Percentiles rank a stretch among this genome's conserved stretches.
phyloP scores from a whole-genome alignment of 2,797 vertebrate genomes.

The Notolepis coatsorum region DNA sequence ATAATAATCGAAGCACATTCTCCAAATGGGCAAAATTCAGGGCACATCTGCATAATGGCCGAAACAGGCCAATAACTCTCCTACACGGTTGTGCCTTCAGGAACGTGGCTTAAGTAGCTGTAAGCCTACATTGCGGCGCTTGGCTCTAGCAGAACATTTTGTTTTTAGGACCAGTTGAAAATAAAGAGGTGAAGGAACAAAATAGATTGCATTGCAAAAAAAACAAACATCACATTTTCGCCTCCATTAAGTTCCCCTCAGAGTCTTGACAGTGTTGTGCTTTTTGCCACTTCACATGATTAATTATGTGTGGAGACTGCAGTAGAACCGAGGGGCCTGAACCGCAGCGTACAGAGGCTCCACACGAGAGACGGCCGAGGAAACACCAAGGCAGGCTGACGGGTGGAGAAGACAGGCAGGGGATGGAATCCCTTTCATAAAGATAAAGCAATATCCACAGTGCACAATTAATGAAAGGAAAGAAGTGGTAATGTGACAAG shows the following conservation, averaged over 20 bases:
- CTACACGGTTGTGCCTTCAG: conserved; percentile 1
- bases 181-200: conserved; percentile 36
- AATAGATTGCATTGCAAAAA: conserved; percentile 70
- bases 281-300: conserved; percentile 77
- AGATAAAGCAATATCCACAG: conserved; percentile 40
- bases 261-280: conserved; percentile 68
- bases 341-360: conserved; percentile 54
- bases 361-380: conserved; percentile 39
- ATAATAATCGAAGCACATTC: conserved; percentile 31
- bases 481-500: too few relatives aligned
- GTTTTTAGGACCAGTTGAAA: conserved; percentile 40
- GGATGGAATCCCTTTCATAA: conserved; percentile 1
- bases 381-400: conserved; percentile 40
- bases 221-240: conserved; percentile 74
- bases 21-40: conserved; percentile 40
- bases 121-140: conserved; percentile 31
- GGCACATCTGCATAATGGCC: conserved; percentile 44
- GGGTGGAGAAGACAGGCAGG: conserved; percentile 27
- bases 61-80: conserved; percentile 45
- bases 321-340: conserved; percentile 48
- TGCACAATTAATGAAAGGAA: too few relatives aligned
- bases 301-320: conserved; percentile 72
- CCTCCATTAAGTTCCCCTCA: conserved; percentile 73
- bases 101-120: conserved; percentile 40
- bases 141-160: conserved; percentile 37